Evolutionary conservation across 2,888 invertebrate genomes (phyloP).

Genomic region (Aphidoletes aphidimyza): DNA sequence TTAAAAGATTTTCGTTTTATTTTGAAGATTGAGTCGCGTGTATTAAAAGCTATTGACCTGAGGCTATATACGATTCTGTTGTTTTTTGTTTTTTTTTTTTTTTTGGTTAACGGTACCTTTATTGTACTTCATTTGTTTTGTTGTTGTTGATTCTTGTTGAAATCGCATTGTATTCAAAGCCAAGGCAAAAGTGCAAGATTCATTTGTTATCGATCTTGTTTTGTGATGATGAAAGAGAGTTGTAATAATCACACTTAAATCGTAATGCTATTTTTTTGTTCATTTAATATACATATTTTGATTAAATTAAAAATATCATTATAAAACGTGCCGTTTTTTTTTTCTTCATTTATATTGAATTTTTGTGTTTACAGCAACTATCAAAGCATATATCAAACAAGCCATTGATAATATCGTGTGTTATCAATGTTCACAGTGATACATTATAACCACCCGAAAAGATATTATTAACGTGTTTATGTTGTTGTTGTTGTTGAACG

Average conservation of each 20-base stretch:
- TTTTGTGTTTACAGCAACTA: no score
- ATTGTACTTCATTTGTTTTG: neutral
- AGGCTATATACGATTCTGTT: neutral
- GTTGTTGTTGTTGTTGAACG: no score
- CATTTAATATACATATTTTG: no score
- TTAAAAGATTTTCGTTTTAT: neutral
- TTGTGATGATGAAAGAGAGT: no score
- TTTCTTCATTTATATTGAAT: no score
- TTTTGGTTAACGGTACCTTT: neutral
- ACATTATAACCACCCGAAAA: neutral
- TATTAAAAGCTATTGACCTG: conserved; percentile 7
- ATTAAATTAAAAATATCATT: no score
- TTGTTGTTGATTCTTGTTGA: neutral
- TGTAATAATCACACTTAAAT: no score
- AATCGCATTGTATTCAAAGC: conserved; percentile 15
- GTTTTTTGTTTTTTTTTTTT: neutral
- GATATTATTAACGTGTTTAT: neutral
- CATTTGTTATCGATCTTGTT: conserved; percentile 18
- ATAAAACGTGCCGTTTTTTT: no score
- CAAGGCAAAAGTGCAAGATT: conserved; percentile 4
- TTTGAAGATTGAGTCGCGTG: neutral
- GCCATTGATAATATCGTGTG: no score
- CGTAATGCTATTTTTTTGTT: no score
- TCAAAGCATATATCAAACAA: no score
- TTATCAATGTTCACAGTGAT: conserved; percentile 18